phyloP scores from a whole-genome alignment of 2,113 vertebrate species.

The Brachypodius melanocephalos region DNA sequence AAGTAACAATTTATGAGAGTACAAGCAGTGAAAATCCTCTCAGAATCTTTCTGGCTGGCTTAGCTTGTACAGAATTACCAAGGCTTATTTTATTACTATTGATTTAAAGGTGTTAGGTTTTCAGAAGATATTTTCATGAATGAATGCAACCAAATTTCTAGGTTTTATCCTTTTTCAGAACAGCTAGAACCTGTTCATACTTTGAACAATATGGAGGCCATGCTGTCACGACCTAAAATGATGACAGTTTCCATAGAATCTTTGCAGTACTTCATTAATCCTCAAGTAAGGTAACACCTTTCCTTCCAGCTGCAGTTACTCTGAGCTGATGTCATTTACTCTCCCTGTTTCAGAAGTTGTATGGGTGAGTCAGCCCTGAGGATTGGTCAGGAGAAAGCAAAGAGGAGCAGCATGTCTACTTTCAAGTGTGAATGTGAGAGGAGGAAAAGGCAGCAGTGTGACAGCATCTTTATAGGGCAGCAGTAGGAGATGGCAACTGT shows the following conservation, averaged over 20 bases:
- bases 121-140: background rate
- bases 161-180: background rate
- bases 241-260: background rate
- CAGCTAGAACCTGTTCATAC: background rate
- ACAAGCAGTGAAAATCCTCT: slow-evolving; percentile 8
- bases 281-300: background rate
- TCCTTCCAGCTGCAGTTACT: background rate
- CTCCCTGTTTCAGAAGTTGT: background rate
- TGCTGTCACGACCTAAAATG: background rate
- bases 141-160: background rate
- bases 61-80: background rate
- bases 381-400: background rate
- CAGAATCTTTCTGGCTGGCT: background rate
- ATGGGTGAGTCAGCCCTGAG: background rate
- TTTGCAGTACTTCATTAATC: background rate
- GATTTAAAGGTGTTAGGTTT: background rate
- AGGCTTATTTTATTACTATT: background rate
- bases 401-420: background rate
- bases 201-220: background rate
- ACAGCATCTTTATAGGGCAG: background rate
- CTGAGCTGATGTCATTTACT: background rate
- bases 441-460: background rate
- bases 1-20: background rate
- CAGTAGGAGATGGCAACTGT: background rate
- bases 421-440: background rate